Evolutionary conservation across 2,888 invertebrate species (phyloP).

Genomic region (Drosophila formosana): DNA sequence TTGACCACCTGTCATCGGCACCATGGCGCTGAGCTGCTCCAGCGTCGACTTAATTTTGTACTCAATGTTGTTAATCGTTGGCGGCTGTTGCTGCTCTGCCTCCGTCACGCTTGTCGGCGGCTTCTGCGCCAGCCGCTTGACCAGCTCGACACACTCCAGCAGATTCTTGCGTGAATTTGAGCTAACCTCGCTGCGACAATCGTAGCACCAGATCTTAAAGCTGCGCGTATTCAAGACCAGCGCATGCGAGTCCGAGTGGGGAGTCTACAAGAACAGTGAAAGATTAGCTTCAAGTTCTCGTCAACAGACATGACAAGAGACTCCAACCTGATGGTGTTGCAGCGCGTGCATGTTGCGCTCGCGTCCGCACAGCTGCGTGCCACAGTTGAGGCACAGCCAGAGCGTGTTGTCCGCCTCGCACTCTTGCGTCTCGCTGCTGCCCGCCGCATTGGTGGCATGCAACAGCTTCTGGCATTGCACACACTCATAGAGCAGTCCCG

Average conservation of each 20-base stretch:
- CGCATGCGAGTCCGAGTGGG: slow-evolving; percentile 91
- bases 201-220: slow-evolving; percentile 92
- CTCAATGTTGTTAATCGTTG: slow-evolving; percentile 72
- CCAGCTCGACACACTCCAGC: slow-evolving; percentile 90
- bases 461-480: slow-evolving; percentile 86
- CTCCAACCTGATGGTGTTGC: slow-evolving; percentile 88
- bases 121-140: slow-evolving; percentile 87
- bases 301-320: no score
- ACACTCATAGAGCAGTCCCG: slow-evolving; percentile 87
- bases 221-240: slow-evolving; percentile 90
- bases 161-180: slow-evolving; percentile 88
- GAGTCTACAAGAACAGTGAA: slow-evolving; percentile 84
- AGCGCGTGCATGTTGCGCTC: slow-evolving; percentile 89
- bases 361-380: slow-evolving; percentile 91
- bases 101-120: slow-evolving; percentile 49
- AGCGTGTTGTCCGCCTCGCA: slow-evolving; percentile 86
- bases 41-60: slow-evolving; percentile 72
- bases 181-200: slow-evolving; percentile 90
- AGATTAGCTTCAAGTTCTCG: not conserved
- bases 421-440: slow-evolving; percentile 53
- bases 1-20: slow-evolving; percentile 50
- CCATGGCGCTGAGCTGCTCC: slow-evolving; percentile 68
- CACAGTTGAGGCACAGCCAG: slow-evolving; percentile 94
- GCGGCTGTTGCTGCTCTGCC: not conserved
- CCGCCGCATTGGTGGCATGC: slow-evolving; percentile 78